These are phyloP conservation scores for Anarhynchus alexandrinus DNA, from an alignment of 2,113 vertebrate genomes.

Conservation along the genomic window DNA sequence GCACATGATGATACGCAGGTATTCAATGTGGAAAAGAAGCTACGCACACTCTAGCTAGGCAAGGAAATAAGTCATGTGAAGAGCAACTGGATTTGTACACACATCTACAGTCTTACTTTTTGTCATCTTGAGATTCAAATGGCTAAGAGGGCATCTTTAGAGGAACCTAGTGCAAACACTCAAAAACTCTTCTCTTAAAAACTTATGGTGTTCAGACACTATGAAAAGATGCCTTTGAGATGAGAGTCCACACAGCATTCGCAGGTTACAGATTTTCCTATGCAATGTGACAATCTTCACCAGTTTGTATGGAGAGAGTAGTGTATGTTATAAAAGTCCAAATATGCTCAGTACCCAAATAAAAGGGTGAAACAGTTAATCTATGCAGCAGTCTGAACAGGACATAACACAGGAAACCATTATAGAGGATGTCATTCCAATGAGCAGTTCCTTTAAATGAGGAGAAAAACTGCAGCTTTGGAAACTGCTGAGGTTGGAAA, in stretches of 20 bases:
- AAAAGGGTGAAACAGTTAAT: neutral
- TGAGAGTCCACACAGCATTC: neutral
- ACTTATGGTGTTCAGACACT: neutral
- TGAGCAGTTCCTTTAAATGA: neutral
- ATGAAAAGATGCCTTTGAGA: neutral
- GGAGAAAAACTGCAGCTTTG: neutral
- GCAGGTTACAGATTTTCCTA: neutral
- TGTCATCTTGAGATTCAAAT: neutral
- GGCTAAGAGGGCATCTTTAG: neutral
- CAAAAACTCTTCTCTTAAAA: neutral
- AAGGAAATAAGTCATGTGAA: fast-evolving
- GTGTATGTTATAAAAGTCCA: neutral
- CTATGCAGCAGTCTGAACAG: neutral
- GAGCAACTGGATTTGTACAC: neutral
- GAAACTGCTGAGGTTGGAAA: neutral
- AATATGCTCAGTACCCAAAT: neutral
- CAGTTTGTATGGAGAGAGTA: neutral
- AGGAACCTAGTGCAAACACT: neutral
- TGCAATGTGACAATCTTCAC: neutral
- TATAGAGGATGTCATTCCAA: neutral
- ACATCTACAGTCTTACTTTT: neutral
- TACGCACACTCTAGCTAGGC: fast-evolving
- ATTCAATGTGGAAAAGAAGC: neutral
- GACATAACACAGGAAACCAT: neutral
- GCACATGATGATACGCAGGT: neutral